Percentiles rank a stretch among this genome's conserved stretches.
phyloP scores from a whole-genome alignment of 2,888 invertebrate species.

The Apotomis capreana region DNA sequence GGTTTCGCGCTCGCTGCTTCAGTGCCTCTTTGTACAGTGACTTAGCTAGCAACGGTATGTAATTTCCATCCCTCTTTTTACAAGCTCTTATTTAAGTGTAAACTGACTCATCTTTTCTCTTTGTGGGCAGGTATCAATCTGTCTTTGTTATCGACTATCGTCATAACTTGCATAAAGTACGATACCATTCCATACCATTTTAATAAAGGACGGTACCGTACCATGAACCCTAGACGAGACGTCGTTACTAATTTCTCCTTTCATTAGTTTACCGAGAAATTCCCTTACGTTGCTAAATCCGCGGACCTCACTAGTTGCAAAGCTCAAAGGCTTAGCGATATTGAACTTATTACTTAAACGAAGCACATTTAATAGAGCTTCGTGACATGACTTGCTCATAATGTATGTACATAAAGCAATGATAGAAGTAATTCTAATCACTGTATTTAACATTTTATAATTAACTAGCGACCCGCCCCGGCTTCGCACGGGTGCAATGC shows the following conservation, averaged over 20 bases:
- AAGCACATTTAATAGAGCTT: conserved; percentile 1
- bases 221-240: conserved; percentile 43
- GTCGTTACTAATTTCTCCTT: conserved; percentile 57
- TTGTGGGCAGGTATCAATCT: background rate
- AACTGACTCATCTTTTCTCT: background rate
- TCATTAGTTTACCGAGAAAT: conserved; percentile 71
- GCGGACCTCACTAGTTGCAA: conserved; percentile 48
- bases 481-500: too few relatives aligned
- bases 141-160: background rate
- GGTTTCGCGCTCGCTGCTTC: conserved; percentile 55
- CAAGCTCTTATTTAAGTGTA: background rate
- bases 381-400: background rate
- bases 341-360: conserved; percentile 51
- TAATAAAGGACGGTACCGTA: background rate
- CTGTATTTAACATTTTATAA: too few relatives aligned
- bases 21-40: conserved; percentile 52
- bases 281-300: conserved; percentile 58
- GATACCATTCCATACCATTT: too few relatives aligned
- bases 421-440: too few relatives aligned
- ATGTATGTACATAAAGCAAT: too few relatives aligned
- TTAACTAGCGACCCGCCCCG: too few relatives aligned
- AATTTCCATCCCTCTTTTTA: conserved; percentile 7
- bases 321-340: conserved; percentile 45
- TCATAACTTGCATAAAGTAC: background rate
- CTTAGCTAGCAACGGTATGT: background rate